A percentile compares a stretch with the other conserved stretches of the same genome.
phyloP scores from a whole-genome alignment of 1,140 invertebrate species.

The Apocrypta bakeri region DNA sequence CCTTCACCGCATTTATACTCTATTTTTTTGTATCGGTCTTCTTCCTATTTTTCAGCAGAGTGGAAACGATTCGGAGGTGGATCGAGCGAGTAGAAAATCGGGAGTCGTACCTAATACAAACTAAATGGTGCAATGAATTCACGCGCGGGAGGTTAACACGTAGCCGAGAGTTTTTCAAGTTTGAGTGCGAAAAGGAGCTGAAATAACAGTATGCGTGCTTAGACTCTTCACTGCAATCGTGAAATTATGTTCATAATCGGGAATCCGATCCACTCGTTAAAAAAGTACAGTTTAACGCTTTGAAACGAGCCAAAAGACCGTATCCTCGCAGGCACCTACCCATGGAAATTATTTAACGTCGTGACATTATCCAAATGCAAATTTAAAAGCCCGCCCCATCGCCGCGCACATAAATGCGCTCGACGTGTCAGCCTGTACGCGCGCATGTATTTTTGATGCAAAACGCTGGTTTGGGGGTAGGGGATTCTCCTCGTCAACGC shows the following conservation, averaged over 20 bases:
- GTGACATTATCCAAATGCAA: conserved; percentile 42
- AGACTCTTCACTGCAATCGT: too few species aligned
- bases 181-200: too few species aligned
- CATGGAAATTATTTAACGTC: conserved; percentile 42
- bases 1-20: too few species aligned
- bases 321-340: background rate
- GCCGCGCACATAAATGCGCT: conserved; percentile 1
- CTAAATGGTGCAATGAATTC: conserved; percentile 39
- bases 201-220: too few species aligned
- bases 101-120: conserved; percentile 40
- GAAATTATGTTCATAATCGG: too few species aligned
- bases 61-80: conserved; percentile 17
- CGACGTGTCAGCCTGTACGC: background rate
- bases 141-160: background rate
- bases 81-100: background rate
- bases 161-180: conserved; percentile 4
- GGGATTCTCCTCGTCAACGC: conserved; percentile 33
- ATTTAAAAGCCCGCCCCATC: conserved; percentile 40
- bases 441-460: conserved; percentile 36
- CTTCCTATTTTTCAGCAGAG: conserved; percentile 9
- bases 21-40: background rate
- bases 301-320: background rate
- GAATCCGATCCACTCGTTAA: too few species aligned
- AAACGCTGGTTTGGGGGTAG: background rate
- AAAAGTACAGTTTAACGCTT: background rate